Evolutionary conservation across 2,113 vertebrate species (phyloP).

Genomic region (Tenebrosternarchus preto): DNA sequence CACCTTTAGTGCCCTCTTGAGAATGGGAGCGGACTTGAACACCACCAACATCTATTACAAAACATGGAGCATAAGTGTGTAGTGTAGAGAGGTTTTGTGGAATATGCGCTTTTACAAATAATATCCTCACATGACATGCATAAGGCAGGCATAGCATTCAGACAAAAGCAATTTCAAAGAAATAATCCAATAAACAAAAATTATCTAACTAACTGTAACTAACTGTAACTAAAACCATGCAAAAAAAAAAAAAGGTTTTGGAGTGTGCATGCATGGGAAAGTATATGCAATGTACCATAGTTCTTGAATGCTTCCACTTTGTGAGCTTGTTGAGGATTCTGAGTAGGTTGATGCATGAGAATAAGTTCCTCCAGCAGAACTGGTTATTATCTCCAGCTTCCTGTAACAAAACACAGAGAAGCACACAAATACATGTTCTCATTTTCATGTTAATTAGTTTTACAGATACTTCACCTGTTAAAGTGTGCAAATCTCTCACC

Average conservation of each 20-base stretch:
- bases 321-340: conserved; percentile 98
- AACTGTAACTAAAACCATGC: too few species aligned
- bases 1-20: conserved; percentile 97
- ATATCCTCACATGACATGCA: too few species aligned
- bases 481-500: conserved; percentile 71
- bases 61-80: neutral
- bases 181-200: too few species aligned
- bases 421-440: neutral
- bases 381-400: conserved; percentile 98
- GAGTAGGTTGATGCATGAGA: conserved; percentile 96
- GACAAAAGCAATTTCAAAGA: too few species aligned
- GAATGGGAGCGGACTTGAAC: conserved; percentile 97
- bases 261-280: too few species aligned
- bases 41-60: conserved; percentile 91
- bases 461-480: too few species aligned
- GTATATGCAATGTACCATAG: conserved; percentile 85
- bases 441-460: neutral
- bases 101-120: too few species aligned
- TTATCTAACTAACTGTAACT: too few species aligned
- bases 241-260: too few species aligned
- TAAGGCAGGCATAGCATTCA: too few species aligned
- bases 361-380: conserved; percentile 98
- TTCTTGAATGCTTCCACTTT: conserved; percentile 98
- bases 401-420: conserved; percentile 66
- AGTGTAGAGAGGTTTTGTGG: neutral